phyloP scores from a whole-genome alignment of 2,113 vertebrate species.

The Macquaria ambigua region DNA sequence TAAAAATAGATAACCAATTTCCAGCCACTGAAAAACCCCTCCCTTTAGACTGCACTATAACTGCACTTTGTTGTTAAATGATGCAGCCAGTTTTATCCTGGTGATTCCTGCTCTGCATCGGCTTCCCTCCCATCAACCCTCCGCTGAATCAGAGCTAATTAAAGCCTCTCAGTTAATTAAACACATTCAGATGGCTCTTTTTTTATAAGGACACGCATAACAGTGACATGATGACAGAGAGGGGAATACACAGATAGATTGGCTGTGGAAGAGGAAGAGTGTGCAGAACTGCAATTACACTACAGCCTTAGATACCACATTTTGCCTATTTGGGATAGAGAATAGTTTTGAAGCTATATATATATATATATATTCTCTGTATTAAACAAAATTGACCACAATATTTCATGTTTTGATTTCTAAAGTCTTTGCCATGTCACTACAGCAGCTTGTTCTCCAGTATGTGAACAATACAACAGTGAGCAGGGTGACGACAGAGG shows the following conservation, averaged over 20 bases:
- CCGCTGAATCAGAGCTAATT: constrained; percentile 41
- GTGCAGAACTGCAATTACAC: not conserved
- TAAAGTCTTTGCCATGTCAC: not conserved
- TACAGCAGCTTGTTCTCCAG: not conserved
- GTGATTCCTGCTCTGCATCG: constrained; percentile 36
- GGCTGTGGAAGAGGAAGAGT: not conserved
- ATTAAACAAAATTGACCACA: not conserved
- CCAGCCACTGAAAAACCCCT: not conserved
- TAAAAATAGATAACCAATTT: constrained; percentile 58
- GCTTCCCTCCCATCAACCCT: constrained; percentile 46
- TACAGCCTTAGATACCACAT: not conserved
- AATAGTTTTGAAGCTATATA: not conserved
- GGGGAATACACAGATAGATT: constrained; percentile 19
- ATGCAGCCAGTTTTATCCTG: constrained; percentile 40
- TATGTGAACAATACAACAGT: not conserved
- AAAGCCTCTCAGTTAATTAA: constrained; percentile 72
- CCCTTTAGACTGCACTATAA: not conserved
- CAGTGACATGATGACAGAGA: constrained; percentile 23
- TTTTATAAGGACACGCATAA: constrained; percentile 53
- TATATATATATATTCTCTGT: not conserved
- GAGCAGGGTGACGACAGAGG: not conserved
- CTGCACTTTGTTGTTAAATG: constrained; percentile 24
- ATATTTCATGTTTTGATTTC: not conserved
- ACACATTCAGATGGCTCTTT: constrained; percentile 47
- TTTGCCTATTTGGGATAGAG: not conserved